Conservation (phyloP, 1,140 invertebrate species). For the Lysiphlebus fabarum region DNA sequence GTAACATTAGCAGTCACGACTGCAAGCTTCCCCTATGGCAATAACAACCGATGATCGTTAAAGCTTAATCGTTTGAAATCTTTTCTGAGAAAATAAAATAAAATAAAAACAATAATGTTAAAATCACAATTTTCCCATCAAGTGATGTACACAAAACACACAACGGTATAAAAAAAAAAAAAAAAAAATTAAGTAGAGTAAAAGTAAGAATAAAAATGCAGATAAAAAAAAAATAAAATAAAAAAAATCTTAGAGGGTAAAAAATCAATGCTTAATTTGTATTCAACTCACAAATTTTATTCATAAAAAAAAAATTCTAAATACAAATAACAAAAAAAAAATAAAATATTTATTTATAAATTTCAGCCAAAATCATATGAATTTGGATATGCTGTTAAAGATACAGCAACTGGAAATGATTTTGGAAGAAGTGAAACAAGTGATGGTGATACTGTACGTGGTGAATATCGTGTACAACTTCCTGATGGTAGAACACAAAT, state of each 20-base stretch:
- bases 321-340: no score
- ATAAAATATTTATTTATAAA: no score
- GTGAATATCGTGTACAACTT: constrained; percentile 71
- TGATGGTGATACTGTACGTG: constrained; percentile 68
- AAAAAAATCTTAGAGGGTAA: background rate
- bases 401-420: constrained; percentile 69
- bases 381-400: constrained; percentile 76
- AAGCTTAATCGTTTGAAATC: constrained; percentile 16
- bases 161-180: no score
- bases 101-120: no score
- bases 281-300: no score
- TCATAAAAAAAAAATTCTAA: background rate
- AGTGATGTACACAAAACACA: no score
- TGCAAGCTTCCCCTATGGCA: constrained; percentile 1
- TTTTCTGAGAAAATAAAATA: no score
- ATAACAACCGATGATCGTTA: constrained; percentile 10
- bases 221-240: no score
- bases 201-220: no score
- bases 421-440: constrained; percentile 68
- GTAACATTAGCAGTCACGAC: constrained; percentile 16
- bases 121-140: no score
- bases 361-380: constrained; percentile 74
- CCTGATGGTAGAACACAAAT: constrained; percentile 71
- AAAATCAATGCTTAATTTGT: background rate
- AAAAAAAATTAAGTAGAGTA: no score